phyloP scores from a whole-genome alignment of 2,113 vertebrate species.

The Equus quagga region DNA sequence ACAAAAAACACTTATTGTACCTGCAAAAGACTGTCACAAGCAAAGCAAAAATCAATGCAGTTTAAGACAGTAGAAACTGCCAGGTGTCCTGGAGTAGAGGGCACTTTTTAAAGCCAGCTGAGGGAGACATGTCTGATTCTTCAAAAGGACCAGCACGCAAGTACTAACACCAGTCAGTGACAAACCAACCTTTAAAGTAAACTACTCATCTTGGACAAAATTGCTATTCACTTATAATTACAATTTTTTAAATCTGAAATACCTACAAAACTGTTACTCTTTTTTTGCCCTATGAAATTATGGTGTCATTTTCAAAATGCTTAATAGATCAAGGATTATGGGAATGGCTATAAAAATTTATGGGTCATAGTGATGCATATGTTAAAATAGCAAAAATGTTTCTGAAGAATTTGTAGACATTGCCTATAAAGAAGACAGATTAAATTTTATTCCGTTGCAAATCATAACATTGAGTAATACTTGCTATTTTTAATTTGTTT shows the following conservation, averaged over 20 bases:
- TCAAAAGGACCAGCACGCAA: not conserved
- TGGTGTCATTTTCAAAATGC: slow-evolving; percentile 12
- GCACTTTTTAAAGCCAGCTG: not conserved
- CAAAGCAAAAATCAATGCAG: not conserved
- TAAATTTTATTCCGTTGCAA: not conserved
- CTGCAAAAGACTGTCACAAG: not conserved
- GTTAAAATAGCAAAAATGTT: not conserved
- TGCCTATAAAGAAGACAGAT: not conserved
- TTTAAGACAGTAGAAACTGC: not conserved
- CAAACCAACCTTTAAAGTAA: not conserved
- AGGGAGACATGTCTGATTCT: not conserved
- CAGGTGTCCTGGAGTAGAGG: not conserved
- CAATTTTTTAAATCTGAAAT: not conserved
- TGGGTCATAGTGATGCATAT: not conserved
- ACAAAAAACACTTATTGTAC: not conserved
- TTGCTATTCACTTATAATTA: not conserved
- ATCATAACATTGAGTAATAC: not conserved
- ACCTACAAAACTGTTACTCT: not conserved
- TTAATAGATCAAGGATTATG: not conserved
- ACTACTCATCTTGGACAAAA: not conserved
- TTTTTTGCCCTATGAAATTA: not conserved
- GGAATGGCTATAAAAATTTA: not conserved
- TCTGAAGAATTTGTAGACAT: not conserved
- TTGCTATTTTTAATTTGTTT: not conserved
- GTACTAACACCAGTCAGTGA: not conserved